A percentile compares a stretch with the other conserved stretches of the same genome.
Evolutionary conservation across 1,140 invertebrate genomes (phyloP).

Genomic region (Cydia strobilella): DNA sequence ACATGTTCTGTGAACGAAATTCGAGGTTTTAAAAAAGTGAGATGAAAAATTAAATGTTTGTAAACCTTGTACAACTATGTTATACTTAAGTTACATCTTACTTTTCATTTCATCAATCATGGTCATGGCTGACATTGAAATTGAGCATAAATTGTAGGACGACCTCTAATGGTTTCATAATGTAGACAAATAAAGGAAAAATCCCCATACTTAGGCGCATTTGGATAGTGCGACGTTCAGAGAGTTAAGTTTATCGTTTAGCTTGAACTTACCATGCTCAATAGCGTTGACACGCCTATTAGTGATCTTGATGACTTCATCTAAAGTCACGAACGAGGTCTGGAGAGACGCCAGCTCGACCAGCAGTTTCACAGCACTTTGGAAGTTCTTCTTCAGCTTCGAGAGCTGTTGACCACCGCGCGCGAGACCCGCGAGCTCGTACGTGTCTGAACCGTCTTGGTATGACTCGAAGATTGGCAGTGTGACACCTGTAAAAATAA

Average conservation of each 20-base stretch:
- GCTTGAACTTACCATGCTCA: conserved; percentile 90
- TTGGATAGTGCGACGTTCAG: too few relatives aligned
- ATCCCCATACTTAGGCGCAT: too few relatives aligned
- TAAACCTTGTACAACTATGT: too few relatives aligned
- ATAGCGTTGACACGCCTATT: conserved; percentile 99
- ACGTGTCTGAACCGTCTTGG: conserved; percentile 95
- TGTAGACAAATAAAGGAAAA: too few relatives aligned
- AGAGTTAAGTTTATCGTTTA: conserved; percentile 12
- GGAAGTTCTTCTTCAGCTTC: conserved; percentile 97
- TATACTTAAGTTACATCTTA: too few relatives aligned
- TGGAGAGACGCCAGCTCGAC: conserved; percentile 97
- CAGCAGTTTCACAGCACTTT: conserved; percentile 95
- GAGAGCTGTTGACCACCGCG: conserved; percentile 96
- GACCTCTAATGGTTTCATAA: too few relatives aligned
- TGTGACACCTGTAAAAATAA: conserved; percentile 85
- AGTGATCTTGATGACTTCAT: conserved; percentile 98
- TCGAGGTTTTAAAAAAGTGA: too few relatives aligned
- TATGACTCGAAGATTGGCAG: conserved; percentile 98
- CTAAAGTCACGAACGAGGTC: conserved; percentile 97
- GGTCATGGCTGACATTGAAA: too few relatives aligned
- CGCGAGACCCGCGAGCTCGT: conserved; percentile 95
- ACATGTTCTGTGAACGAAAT: too few relatives aligned
- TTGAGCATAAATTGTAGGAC: too few relatives aligned
- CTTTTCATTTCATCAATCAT: too few relatives aligned
- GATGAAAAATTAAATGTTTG: too few relatives aligned